These are phyloP conservation scores for Drosophila chauvacae DNA, from an alignment of 1,140 invertebrate species.

Conservation along the genomic window DNA sequence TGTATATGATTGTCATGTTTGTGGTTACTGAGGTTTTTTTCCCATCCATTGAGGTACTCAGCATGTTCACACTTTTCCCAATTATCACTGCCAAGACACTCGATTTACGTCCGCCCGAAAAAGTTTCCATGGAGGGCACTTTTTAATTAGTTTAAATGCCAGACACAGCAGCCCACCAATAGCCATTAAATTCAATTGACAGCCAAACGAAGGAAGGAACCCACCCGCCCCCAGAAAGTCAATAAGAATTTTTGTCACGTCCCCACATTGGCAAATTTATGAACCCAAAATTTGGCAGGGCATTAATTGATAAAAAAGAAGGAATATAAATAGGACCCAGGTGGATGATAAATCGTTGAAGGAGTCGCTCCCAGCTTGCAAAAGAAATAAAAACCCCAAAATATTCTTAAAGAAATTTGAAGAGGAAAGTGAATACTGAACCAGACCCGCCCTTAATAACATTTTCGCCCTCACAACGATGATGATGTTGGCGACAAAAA, in stretches of 20 bases:
- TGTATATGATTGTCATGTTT: slow-evolving; percentile 75
- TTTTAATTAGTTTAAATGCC: slow-evolving; percentile 75
- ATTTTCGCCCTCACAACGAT: slow-evolving; percentile 15
- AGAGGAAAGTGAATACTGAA: slow-evolving; percentile 40
- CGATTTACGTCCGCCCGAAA: not conserved
- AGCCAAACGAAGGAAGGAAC: slow-evolving; percentile 10
- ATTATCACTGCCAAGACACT: slow-evolving; percentile 18
- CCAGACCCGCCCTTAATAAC: slow-evolving; percentile 33
- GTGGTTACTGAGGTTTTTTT: slow-evolving; percentile 53
- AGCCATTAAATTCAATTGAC: slow-evolving; percentile 74
- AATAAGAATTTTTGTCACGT: slow-evolving; percentile 66
- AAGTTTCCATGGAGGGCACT: slow-evolving; percentile 16
- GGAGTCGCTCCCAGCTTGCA: not conserved
- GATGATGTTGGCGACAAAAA: slow-evolving; percentile 32
- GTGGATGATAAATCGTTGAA: slow-evolving; percentile 55
- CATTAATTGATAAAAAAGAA: slow-evolving; percentile 62
- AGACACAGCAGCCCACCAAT: slow-evolving; percentile 47
- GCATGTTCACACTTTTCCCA: slow-evolving; percentile 40
- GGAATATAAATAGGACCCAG: slow-evolving; percentile 25
- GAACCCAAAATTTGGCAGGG: slow-evolving; percentile 56
- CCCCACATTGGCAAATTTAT: slow-evolving; percentile 58
- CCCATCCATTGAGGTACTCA: slow-evolving; percentile 18
- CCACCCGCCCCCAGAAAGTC: slow-evolving; percentile 33
- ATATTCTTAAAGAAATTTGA: slow-evolving; percentile 29
- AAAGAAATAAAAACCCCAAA: not conserved